phyloP scores from a whole-genome alignment of 2,113 vertebrate genomes.

The Ariopsis seemanni region DNA sequence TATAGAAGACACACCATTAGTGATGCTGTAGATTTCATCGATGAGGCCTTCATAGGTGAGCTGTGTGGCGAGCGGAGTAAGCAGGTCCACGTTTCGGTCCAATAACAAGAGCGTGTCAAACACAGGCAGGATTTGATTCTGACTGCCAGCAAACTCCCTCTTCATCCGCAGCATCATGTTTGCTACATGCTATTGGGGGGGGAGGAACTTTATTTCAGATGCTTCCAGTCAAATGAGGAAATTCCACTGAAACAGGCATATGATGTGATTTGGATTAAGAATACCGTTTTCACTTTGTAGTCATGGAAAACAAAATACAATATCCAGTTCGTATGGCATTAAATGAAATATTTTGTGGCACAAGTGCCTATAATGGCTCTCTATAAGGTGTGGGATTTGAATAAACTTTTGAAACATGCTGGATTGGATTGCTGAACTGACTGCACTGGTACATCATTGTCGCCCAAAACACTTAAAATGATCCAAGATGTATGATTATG shows the following conservation, averaged over 20 bases:
- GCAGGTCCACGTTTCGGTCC: conserved; percentile 91
- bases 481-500: neutral
- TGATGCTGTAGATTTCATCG: conserved; percentile 95
- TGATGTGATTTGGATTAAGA: neutral
- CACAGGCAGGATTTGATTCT: conserved; percentile 88
- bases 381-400: neutral
- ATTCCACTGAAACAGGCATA: neutral
- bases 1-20: conserved; percentile 78
- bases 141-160: conserved; percentile 91
- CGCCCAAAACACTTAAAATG: neutral
- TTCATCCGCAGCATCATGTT: conserved; percentile 99
- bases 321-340: neutral
- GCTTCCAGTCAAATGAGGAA: neutral
- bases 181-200: conserved; percentile 83
- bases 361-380: neutral
- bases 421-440: neutral
- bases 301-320: neutral
- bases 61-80: conserved; percentile 92
- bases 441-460: neutral
- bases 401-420: neutral
- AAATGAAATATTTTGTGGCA: no score
- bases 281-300: neutral
- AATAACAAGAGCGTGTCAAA: conserved; percentile 92
- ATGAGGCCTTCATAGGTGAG: conserved; percentile 97
- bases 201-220: neutral